Percentiles rank a stretch among this genome's conserved stretches.
Conservation (phyloP, 92 coral and sea anemone genomes). For the Phenganax stokvisi region DNA sequence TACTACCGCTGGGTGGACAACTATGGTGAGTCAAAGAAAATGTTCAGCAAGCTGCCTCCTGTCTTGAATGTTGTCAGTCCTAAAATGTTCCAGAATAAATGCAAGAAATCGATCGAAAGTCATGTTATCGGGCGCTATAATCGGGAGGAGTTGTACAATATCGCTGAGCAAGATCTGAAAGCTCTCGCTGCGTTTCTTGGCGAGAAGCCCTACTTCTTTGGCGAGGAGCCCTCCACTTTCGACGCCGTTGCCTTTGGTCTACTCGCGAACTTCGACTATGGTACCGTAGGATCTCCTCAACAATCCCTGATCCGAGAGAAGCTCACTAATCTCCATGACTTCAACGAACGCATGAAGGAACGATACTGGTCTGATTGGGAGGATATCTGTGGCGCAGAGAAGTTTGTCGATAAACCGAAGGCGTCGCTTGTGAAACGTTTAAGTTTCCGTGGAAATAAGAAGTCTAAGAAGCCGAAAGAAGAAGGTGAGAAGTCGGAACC, state of each 20-base stretch:
- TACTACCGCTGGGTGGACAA: constrained; percentile 99
- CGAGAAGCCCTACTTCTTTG: constrained; percentile 94
- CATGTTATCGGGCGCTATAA: constrained; percentile 95
- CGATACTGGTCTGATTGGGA: constrained; percentile 88
- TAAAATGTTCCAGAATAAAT: constrained; percentile 90
- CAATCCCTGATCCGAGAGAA: constrained; percentile 74
- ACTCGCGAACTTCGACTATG: constrained; percentile 76
- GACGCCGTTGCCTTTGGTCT: constrained; percentile 96
- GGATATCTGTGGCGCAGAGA: constrained; percentile 82
- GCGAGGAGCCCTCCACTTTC: constrained; percentile 73
- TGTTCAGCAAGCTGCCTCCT: constrained; percentile 85
- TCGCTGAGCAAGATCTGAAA: constrained; percentile 83
- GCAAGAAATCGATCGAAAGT: constrained; percentile 93
- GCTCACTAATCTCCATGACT: constrained; percentile 67
- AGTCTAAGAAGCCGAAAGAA: constrained; percentile 52
- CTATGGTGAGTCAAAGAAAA: constrained; percentile 94
- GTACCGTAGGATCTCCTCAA: constrained; percentile 84
- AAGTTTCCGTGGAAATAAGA: constrained; percentile 68
- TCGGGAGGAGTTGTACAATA: constrained; percentile 85
- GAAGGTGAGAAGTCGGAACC: constrained; percentile 48
- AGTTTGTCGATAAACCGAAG: constrained; percentile 80
- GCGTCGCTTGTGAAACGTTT: constrained; percentile 54
- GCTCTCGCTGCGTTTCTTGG: constrained; percentile 68
- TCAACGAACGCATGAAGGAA: constrained; percentile 91
- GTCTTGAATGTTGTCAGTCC: constrained; percentile 77